Evolutionary conservation across 2,113 vertebrate species (phyloP), one percentile per base, ranked within the genome.

Genomic region (Fukomys damarensis): DNA sequence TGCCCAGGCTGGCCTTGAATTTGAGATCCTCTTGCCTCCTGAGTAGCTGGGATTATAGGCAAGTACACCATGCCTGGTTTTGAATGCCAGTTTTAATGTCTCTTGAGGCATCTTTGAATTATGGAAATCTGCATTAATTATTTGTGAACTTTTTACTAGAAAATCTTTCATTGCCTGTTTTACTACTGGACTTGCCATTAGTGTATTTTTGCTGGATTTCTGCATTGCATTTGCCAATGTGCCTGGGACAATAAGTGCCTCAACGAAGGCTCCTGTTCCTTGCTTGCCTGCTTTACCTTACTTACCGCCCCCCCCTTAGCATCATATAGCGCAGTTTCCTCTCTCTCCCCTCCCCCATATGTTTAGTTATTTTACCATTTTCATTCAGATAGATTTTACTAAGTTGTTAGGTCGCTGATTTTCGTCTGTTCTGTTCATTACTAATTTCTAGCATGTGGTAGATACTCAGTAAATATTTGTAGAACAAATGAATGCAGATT

Each of bases 371-470:
- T 81, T 68, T n/a, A 43, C 56, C 10, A 5, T 93, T 90, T 86
- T 43, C n/a, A 20, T 88, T 30, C 32, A 43, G 6, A 13, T 56
- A 76, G 70, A 63, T 66, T 93, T 72, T 94, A 86, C 72, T 28
- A 26, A 83, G 43, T 82, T 94, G 7, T n/a, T 46, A 89, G 52
- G 16, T 35, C 38, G 82, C 16, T 56, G 59, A 35, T 32, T 96
- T 76, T 96, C 77, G 26, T 88, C 43, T 70, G 35, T 95, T 94
- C 61, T 41, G 72, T 72, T 85, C 43, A 76, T 81, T 32, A 54
- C 43, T 86, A 61, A 86, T 43, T 89, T 86, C 58, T 28, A 22
- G 17, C 86, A 56, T 63, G 52, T 96, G 35, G 61, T 43, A 89
- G 68, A 56, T 30, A 52, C 35, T 74, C 52, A 59, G 4, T 59